These are phyloP conservation scores for Vanacampus margaritifer DNA, from an alignment of 2,113 vertebrate genomes.

Conservation along the genomic window DNA sequence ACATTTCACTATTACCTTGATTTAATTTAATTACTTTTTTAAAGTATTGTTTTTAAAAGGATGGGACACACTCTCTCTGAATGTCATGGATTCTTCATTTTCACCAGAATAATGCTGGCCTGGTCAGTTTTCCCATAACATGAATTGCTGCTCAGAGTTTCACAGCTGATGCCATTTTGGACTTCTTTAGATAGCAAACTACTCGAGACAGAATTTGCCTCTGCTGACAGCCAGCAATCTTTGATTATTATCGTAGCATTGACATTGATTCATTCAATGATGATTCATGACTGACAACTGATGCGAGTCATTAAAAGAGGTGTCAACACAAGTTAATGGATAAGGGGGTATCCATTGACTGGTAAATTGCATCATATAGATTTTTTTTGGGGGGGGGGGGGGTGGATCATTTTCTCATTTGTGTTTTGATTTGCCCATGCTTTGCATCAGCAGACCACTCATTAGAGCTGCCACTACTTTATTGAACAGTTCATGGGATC, in stretches of 20 bases:
- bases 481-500: neutral
- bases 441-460: neutral
- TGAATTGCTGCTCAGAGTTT: neutral
- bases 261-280: neutral
- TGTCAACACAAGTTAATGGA: neutral
- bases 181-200: neutral
- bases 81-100: too few species aligned
- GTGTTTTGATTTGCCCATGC: neutral
- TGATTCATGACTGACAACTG: neutral
- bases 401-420: conserved; percentile 4
- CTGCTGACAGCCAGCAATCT: neutral
- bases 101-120: too few species aligned
- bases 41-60: neutral
- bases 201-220: neutral
- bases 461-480: neutral
- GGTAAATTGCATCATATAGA: neutral
- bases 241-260: neutral
- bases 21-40: neutral
- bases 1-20: neutral
- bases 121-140: too few species aligned
- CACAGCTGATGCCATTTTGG: neutral
- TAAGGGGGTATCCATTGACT: neutral
- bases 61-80: neutral
- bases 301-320: neutral
- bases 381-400: too few species aligned